A percentile compares a stretch with the other conserved stretches of the same genome.
phyloP scores from a whole-genome alignment of 30 jellyfish, hydroid and myxozoan genomes.

The Pseudorhiza aurosa region DNA sequence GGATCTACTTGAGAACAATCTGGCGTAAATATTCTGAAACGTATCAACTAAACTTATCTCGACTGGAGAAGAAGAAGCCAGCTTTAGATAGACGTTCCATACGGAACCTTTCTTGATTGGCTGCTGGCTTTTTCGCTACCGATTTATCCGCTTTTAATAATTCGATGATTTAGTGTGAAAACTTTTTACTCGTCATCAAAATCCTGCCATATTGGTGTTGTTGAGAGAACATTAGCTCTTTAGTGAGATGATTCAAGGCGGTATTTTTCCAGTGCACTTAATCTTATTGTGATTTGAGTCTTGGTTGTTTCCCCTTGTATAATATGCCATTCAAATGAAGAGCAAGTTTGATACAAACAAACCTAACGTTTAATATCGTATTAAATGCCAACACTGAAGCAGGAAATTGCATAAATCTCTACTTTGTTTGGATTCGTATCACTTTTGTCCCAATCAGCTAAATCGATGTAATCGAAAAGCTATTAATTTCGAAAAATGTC shows the following conservation, averaged over 20 bases:
- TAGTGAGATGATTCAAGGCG: not conserved
- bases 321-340: not conserved
- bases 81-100: too few relatives aligned
- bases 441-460: not conserved
- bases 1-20: too few relatives aligned
- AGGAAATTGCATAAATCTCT: slow-evolving; percentile 16
- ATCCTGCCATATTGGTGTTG: too few relatives aligned
- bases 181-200: too few relatives aligned
- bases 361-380: not conserved
- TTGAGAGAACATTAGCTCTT: not conserved
- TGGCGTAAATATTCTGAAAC: too few relatives aligned
- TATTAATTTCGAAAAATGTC: not conserved
- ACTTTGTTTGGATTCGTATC: not conserved
- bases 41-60: too few relatives aligned
- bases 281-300: not conserved
- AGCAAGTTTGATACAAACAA: not conserved
- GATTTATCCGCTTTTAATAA: too few relatives aligned
- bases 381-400: slow-evolving; percentile 4
- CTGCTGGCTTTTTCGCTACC: too few relatives aligned
- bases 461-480: not conserved
- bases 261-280: not conserved
- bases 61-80: too few relatives aligned
- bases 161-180: too few relatives aligned
- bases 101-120: too few relatives aligned
- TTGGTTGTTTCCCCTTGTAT: not conserved